Percentiles rank a stretch among this genome's conserved stretches.
These are phyloP conservation scores for Calephelis nemesis DNA, from an alignment of 1,140 invertebrate species.

Conservation along the genomic window DNA sequence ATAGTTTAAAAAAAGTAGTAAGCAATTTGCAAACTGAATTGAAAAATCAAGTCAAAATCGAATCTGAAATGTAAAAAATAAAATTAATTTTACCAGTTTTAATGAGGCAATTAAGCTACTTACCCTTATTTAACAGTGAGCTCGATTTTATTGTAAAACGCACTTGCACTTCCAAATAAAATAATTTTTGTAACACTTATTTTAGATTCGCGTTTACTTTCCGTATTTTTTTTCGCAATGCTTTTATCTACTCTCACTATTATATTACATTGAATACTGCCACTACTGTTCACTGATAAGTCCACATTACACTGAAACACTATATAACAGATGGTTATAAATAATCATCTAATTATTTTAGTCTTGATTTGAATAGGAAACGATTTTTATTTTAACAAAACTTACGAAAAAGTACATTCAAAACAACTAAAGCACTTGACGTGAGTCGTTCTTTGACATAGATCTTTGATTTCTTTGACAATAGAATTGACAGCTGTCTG, in stretches of 20 bases:
- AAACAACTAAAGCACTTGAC: slow-evolving; percentile 8
- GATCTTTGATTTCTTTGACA: no score
- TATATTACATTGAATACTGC: slow-evolving; percentile 18
- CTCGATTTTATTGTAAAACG: not conserved
- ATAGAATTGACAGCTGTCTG: no score
- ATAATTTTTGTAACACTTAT: slow-evolving; percentile 8
- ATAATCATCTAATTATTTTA: not conserved
- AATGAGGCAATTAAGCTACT: no score
- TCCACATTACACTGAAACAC: slow-evolving; percentile 16
- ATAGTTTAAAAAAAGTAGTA: no score
- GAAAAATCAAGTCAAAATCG: no score
- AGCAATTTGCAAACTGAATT: no score
- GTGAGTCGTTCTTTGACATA: no score
- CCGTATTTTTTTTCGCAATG: slow-evolving; percentile 9
- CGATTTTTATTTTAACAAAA: slow-evolving; percentile 9
- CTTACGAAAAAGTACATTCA: not conserved
- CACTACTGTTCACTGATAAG: slow-evolving; percentile 28
- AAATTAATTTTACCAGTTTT: no score
- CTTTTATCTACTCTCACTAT: slow-evolving; percentile 18
- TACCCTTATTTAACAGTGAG: no score
- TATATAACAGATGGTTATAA: not conserved
- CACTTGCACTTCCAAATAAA: not conserved
- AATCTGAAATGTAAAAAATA: no score
- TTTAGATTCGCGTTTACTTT: slow-evolving; percentile 6
- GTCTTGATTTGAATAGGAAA: not conserved